Evolutionary conservation across 2,797 vertebrate species (phyloP), one percentile per base, ranked within the genome.

Genomic region (Mastacembelus armatus): DNA sequence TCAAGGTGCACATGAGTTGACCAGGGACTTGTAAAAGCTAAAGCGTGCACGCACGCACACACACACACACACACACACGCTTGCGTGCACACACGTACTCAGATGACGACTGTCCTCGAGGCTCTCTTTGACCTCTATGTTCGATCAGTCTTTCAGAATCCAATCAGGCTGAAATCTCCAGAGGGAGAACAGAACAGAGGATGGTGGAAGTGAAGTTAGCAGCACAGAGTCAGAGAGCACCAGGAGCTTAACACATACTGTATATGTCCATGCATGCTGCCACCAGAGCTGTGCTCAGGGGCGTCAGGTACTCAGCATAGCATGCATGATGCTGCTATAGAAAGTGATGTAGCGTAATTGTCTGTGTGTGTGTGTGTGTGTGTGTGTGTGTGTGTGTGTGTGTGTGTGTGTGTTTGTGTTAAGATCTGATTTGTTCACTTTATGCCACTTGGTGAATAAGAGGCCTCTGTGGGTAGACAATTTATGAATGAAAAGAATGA

Each of bases 71-170:
- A 61, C 54, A 78, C 51, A 47, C 66, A 71, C 66, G 62, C 29
- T n/a, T n/a, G n/a, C n/a, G n/a, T n/a, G n/a, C n/a, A n/a, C n/a
- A n/a, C n/a, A n/a, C n/a, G n/a, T n/a, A 39, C 58, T 22, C 33
- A 71, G 52, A 77, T 45, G 71, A 66, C 50, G 80, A 71, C 71
- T 40, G 75, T 87, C 81, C 89, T 90, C 63, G 18, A 87, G 89
- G 90, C 84, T 83, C 83, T 83, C 48, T 87, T 81, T 89, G 88
- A 91, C 91, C 91, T 90, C 89, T 85, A 45, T 68, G 84, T 89
- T 91, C 85, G 84, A 92, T 90, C 89, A 84, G 58, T 81, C 84
- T 92, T 85, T 90, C 82, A 89, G 75, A 89, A 91, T 90, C 89
- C 84, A 91, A 91, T 91, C 88, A 86, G 82, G 77, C 73, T 63